phyloP scores from a whole-genome alignment of 2,113 vertebrate species.

The Crypturellus undulatus region DNA sequence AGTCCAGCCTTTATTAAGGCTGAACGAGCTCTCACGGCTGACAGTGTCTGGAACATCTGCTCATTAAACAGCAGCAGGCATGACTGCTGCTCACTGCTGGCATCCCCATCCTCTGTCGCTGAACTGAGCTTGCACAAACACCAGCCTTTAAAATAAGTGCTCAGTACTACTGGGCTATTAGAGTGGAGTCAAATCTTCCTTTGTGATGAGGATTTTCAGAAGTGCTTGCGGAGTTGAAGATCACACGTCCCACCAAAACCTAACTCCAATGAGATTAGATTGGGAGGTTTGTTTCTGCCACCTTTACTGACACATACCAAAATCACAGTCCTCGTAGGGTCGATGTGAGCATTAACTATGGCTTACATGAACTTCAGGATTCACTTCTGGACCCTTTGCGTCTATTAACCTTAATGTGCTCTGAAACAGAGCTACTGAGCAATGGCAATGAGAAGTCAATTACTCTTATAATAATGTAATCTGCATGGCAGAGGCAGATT shows the following conservation, averaged over 20 bases:
- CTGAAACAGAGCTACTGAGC: constrained; percentile 28
- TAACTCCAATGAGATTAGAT: background rate
- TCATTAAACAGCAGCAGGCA: background rate
- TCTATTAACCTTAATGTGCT: background rate
- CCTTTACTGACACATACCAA: background rate
- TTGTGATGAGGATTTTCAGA: background rate
- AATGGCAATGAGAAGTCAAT: constrained; percentile 35
- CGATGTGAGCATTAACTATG: background rate
- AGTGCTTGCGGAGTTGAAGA: rapidly evolving
- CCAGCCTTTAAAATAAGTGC: background rate
- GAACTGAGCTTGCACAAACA: background rate
- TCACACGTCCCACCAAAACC: background rate
- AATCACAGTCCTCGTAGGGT: background rate
- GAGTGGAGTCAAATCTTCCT: background rate
- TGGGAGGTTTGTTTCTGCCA: background rate
- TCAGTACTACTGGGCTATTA: background rate
- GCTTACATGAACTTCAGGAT: constrained; percentile 1
- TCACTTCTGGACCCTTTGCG: background rate
- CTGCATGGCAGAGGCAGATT: background rate
- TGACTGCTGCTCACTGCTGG: background rate
- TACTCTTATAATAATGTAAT: background rate
- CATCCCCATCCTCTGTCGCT: background rate
- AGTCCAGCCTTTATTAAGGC: background rate
- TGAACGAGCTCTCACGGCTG: background rate
- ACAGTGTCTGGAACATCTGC: background rate